These are phyloP conservation scores for Scortum barcoo DNA, from an alignment of 2,113 vertebrate species.

Conservation along the genomic window DNA sequence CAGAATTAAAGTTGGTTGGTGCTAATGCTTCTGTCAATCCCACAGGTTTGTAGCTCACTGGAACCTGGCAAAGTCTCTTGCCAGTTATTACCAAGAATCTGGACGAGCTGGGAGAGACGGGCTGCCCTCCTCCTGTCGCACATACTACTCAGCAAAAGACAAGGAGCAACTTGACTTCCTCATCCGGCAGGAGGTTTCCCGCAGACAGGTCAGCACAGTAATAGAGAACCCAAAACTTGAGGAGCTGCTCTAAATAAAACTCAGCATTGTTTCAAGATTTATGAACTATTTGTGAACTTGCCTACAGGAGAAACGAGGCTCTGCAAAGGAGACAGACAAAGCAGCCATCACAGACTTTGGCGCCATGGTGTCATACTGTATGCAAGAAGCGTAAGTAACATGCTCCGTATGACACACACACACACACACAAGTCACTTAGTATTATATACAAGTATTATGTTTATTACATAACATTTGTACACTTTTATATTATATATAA, in stretches of 20 bases:
- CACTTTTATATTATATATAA: background rate
- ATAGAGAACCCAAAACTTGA: background rate
- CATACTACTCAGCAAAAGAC: constrained; percentile 93
- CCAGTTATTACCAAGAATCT: constrained; percentile 98
- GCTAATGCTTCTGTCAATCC: constrained; percentile 3
- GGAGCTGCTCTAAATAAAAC: background rate
- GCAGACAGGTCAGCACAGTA: constrained; percentile 84
- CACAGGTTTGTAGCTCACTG: constrained; percentile 96
- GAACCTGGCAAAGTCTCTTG: constrained; percentile 97
- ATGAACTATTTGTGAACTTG: background rate
- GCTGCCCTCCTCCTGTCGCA: constrained; percentile 91
- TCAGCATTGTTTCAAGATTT: background rate
- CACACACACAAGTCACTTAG: background rate
- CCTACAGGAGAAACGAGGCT: constrained; percentile 89
- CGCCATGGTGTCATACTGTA: constrained; percentile 92
- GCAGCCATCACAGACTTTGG: constrained; percentile 89
- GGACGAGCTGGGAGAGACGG: constrained; percentile 96
- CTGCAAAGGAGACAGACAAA: constrained; percentile 89
- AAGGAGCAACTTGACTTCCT: constrained; percentile 92
- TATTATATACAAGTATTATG: constrained; percentile 25
- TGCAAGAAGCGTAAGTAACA: constrained; percentile 83
- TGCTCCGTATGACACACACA: background rate
- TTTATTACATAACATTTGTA: background rate
- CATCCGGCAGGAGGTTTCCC: constrained; percentile 90
- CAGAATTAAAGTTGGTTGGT: background rate